Conservation (phyloP, 2,888 invertebrate genomes). For the Coleophora flavipennella region DNA sequence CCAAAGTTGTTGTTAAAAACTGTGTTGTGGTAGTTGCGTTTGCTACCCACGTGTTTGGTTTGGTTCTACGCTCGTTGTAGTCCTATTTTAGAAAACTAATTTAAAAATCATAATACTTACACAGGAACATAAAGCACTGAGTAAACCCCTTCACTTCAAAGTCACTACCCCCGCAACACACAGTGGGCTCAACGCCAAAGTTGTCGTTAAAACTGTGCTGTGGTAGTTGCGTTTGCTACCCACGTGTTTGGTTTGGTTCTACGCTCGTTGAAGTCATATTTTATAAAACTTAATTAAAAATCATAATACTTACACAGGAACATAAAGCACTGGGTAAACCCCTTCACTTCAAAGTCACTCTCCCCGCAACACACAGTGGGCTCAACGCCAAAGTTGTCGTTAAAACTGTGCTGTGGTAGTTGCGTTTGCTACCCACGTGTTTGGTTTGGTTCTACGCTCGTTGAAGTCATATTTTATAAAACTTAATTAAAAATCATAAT, state of each 20-base stretch:
- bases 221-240: too few relatives aligned
- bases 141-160: conserved; percentile 39
- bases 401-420: conserved; percentile 30
- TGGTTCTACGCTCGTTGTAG: conserved; percentile 18
- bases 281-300: too few relatives aligned
- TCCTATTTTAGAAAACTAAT: too few relatives aligned
- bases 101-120: too few relatives aligned
- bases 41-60: conserved; percentile 27
- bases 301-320: conserved; percentile 59
- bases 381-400: conserved; percentile 46
- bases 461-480: conserved; percentile 23
- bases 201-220: conserved; percentile 48
- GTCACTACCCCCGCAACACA: conserved; percentile 22
- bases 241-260: conserved; percentile 30
- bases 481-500: too few relatives aligned
- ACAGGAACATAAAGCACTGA: conserved; percentile 57
- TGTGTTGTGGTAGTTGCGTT: conserved; percentile 15
- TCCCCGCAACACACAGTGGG: conserved; percentile 12
- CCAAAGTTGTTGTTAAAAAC: conserved; percentile 60
- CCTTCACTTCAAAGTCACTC: conserved; percentile 31
- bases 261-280: conserved; percentile 17
- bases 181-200: conserved; percentile 30
- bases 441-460: conserved; percentile 22
- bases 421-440: conserved; percentile 24
- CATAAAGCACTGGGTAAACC: conserved; percentile 57